Conservation (phyloP, 2,888 invertebrate species). For the Nomada fabriciana region DNA sequence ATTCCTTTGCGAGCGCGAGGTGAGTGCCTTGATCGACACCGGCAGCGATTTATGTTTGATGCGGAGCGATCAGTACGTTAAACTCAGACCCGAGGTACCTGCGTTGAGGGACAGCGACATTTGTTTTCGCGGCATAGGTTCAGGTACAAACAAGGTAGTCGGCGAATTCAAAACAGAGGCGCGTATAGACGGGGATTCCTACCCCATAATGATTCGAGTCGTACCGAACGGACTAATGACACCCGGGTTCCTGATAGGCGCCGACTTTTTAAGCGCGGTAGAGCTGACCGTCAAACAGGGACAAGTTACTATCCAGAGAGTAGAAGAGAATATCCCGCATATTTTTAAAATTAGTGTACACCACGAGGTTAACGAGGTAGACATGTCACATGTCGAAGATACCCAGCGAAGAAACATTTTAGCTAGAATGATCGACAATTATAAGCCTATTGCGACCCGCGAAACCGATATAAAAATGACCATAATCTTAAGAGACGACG, state of each 20-base stretch:
- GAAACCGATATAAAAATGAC: conserved; percentile 64
- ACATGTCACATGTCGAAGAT: neutral
- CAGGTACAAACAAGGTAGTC: neutral
- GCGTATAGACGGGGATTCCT: conserved; percentile 7
- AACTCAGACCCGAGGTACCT: neutral
- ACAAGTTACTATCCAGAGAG: too few relatives aligned
- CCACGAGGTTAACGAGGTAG: neutral
- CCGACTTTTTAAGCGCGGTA: neutral
- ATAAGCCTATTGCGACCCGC: conserved; percentile 30
- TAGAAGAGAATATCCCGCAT: neutral
- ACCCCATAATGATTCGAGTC: conserved; percentile 10
- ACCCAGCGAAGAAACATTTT: neutral
- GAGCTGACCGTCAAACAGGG: too few relatives aligned
- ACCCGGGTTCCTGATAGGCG: neutral
- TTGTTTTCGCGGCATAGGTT: conserved; percentile 21
- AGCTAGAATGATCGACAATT: conserved; percentile 10
- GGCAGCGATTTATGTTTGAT: too few relatives aligned
- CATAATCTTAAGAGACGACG: conserved; percentile 63
- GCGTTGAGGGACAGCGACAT: neutral
- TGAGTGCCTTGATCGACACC: too few relatives aligned
- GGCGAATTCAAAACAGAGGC: conserved; percentile 8
- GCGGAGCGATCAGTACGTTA: neutral
- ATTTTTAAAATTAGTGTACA: conserved; percentile 2
- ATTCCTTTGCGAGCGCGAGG: neutral
- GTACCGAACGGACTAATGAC: conserved; percentile 1